Base-by-base conservation (phyloP, 2,113 vertebrate species). In the Ifrita kowaldi region DNA sequence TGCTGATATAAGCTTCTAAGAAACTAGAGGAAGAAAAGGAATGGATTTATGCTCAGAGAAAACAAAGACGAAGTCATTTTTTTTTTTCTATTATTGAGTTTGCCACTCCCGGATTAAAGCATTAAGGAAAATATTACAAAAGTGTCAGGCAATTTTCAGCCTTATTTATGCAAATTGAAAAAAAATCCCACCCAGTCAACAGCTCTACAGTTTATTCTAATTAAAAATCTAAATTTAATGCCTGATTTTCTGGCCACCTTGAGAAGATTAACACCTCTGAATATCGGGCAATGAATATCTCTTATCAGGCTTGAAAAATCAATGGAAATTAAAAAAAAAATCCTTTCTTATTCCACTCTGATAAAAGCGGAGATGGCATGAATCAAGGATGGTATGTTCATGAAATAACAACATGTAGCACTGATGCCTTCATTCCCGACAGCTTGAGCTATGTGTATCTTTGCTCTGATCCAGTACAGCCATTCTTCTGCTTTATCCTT, bases 261-360 rank as follows among this genome's bases (percentile, higher is more conserved):
- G 9, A 57, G n/a, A 84, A 83, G 62, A 3, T 83, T 69, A 91
- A 82, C n/a, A 65, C 39, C 55, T 71, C 41, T 56, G 62, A 82
- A 89, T 94, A 62, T 32, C 3, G 13, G n/a, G 44, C 41, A 82
- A 82, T 27, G 46, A 91, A 52, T 76, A 69, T 59, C 57, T 68
- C 24, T 5, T 53, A 85, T 68, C 39, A 60, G 23, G 32, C 41
- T 69, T 33, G 27, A 32, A 91, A 68, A 46, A 77, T 49, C 82
- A 90, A 75, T 32, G 41, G 12, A 46, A 23, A 42, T 42, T 30
- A 11, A 59, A 82, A 53, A 3, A 0, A 69, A 2, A 0, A 0
- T 10, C 49, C 52, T 86, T 67, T 94, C 62, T 63, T 89, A 84
- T 50, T 89, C n/a, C 64, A 33, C n/a, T 76, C 39, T 65, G 57